A percentile compares a stretch with the other conserved stretches of the same genome.
Conservation (phyloP, 2,113 vertebrate species). For the Megaceryle torquata region DNA sequence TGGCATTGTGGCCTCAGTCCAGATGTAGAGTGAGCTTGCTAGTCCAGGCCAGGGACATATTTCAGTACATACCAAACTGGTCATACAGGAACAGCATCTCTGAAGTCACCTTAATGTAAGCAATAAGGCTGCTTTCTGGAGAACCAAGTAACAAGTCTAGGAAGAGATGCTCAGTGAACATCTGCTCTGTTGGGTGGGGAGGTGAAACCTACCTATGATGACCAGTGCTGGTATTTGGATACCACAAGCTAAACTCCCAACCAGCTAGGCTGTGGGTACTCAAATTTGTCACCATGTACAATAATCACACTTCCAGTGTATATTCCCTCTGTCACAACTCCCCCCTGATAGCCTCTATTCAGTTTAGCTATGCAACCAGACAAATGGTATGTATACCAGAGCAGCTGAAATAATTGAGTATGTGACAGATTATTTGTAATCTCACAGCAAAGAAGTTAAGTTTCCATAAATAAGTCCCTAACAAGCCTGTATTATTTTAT, state of each 20-base stretch:
- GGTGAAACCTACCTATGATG: neutral
- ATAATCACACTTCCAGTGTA: neutral
- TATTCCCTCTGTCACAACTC: neutral
- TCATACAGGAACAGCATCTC: neutral
- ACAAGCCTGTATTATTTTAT: neutral
- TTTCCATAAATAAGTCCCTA: neutral
- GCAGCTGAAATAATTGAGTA: neutral
- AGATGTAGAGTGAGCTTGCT: neutral
- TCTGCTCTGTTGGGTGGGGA: neutral
- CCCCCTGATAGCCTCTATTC: neutral
- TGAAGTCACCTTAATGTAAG: neutral
- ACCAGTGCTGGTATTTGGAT: neutral
- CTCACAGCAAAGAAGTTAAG: neutral
- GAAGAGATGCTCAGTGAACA: neutral
- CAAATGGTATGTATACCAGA: neutral
- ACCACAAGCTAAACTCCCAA: neutral
- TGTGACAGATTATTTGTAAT: neutral
- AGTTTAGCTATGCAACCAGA: neutral
- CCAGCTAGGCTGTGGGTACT: neutral
- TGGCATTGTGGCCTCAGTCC: neutral
- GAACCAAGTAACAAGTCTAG: neutral
- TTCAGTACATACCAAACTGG: neutral
- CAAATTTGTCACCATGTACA: neutral
- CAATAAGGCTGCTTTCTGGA: neutral
- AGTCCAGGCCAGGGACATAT: neutral